These are phyloP conservation scores for Procambarus clarkii DNA, from an alignment of 1,140 invertebrate genomes.

Conservation along the genomic window DNA sequence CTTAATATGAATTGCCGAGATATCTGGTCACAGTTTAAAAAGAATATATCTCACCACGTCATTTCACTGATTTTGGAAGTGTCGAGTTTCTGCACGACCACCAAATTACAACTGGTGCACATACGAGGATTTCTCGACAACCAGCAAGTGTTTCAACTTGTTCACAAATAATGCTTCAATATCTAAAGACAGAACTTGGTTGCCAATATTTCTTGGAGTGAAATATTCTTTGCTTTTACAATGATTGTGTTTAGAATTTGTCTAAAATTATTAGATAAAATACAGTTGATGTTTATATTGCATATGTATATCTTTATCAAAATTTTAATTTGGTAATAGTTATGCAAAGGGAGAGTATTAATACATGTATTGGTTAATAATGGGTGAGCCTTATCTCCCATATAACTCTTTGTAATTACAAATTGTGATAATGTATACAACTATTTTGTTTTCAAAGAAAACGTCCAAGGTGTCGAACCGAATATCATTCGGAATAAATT, in stretches of 20 bases:
- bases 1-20: neutral
- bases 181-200: conserved; percentile 1
- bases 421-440: conserved; percentile 6
- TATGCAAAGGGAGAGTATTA: conserved; percentile 4
- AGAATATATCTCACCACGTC: neutral
- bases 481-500: conserved; percentile 10
- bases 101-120: neutral
- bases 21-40: neutral
- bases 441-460: conserved; percentile 18
- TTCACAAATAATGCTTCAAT: neutral
- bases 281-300: neutral
- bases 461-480: conserved; percentile 1
- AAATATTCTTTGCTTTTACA: conserved; percentile 48
- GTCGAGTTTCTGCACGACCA: neutral
- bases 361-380: neutral
- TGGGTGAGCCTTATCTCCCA: neutral
- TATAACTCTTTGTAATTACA: neutral
- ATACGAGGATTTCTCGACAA: too few species aligned
- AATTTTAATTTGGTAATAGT: neutral
- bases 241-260: conserved; percentile 11
- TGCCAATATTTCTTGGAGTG: conserved; percentile 41
- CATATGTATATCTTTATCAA: neutral
- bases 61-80: neutral
- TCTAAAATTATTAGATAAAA: neutral
- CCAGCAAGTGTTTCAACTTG: too few species aligned